Base-by-base conservation (phyloP, 1,140 invertebrate species). In the Arctopsyche grandis region DNA sequence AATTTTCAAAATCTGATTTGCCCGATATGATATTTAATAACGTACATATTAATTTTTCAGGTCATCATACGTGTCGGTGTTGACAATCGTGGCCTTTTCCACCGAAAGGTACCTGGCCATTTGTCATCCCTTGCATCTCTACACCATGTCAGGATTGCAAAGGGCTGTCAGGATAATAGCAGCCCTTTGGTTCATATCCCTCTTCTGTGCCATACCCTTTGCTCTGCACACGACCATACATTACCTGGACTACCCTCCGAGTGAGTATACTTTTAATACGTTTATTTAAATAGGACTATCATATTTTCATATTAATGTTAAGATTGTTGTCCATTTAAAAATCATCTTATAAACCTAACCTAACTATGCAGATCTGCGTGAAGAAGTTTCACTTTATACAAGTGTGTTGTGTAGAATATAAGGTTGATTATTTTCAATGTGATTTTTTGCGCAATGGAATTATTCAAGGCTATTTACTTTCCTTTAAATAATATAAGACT, bases 71-170 rank as follows among this genome's bases (percentile, higher is more conserved):
- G 95, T 95, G 0, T 97, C 96, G 0, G 95, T 98, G 0, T 88
- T 98, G 83, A 97, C 95, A 22, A 98, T 98, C 81, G 94, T 96
- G 14, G 93, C 94, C 21, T 97, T 97, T 86, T 95, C 94, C 0
- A 92, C 93, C 83, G 94, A 96, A 86, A 90, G 96, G 56, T 98
- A 98, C 88, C 85, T 98, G 29, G 97, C 97, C 14, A 98, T 99
- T 82, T 98, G 96, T 84, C 93, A 98, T 86, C 96, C 96, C 0
- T 86, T 98, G 46, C 91, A 93, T 81, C 88, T 92, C 19, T 93
- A 96, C 84, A 92, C 92, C 1, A 94, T 96, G 89, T 93, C 94
- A 0, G 94, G 94, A 5, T 89, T 97, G 46, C 91, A 93, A 58
- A 89, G 96, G 29, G 94, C 95, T 0, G 84, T 95, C n/a, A 90